These are phyloP conservation scores for Zele albiditarsus DNA, from an alignment of 2,888 invertebrate species.

Conservation along the genomic window DNA sequence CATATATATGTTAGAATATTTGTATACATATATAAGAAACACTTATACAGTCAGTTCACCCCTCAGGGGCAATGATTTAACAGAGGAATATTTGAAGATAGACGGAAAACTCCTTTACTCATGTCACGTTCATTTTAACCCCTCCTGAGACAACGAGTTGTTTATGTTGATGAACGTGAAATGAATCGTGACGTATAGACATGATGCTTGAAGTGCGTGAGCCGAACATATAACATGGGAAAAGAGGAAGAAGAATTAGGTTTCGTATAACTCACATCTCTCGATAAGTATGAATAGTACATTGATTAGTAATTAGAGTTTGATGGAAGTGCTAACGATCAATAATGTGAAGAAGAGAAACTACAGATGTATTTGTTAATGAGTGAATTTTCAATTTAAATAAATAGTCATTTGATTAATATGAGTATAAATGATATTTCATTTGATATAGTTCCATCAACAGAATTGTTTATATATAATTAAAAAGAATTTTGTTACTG, in stretches of 20 bases:
- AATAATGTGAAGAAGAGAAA: too few species aligned
- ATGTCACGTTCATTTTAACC: slow-evolving; percentile 22
- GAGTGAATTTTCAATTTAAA: too few species aligned
- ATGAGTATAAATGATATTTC: too few species aligned
- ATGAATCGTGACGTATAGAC: not conserved
- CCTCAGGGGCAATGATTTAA: not conserved
- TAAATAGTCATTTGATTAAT: too few species aligned
- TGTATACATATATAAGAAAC: not conserved
- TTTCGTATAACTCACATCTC: too few species aligned
- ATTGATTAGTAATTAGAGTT: too few species aligned
- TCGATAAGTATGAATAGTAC: too few species aligned
- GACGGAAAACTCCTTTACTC: not conserved
- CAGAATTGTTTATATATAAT: too few species aligned
- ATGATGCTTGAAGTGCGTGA: not conserved
- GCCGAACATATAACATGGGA: not conserved
- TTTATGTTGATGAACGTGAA: slow-evolving; percentile 14
- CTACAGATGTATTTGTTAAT: too few species aligned
- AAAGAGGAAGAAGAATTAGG: not conserved
- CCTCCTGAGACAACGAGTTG: not conserved
- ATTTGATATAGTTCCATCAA: too few species aligned
- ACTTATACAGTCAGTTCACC: not conserved
- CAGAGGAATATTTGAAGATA: slow-evolving; percentile 16
- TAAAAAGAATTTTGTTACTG: too few species aligned
- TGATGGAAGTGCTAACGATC: too few species aligned
- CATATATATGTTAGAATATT: not conserved